phyloP scores from a whole-genome alignment of 2,797 vertebrate species.

The Tachyglossus aculeatus region DNA sequence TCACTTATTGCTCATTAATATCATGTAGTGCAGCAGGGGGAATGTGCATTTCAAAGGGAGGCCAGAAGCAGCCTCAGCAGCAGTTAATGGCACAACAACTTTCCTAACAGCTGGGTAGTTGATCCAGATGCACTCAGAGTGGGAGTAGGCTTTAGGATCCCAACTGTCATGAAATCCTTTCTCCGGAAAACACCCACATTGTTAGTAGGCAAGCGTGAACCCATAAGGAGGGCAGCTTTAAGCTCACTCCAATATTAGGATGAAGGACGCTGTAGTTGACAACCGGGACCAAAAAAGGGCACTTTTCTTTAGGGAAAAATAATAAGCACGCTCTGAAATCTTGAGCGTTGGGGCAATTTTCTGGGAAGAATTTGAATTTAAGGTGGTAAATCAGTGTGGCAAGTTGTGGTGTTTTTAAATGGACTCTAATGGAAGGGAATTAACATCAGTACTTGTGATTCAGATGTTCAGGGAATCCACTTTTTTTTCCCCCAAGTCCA shows the following conservation, averaged over 20 bases:
- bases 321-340: too few species aligned
- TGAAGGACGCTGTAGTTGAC: slow-evolving; percentile 30
- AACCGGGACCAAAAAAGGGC: slow-evolving; percentile 19
- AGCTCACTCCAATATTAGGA: not conserved
- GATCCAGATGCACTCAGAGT: slow-evolving; percentile 37
- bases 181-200: slow-evolving; percentile 36
- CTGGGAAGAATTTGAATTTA: too few species aligned
- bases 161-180: slow-evolving; percentile 41
- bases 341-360: too few species aligned
- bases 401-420: too few species aligned
- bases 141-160: slow-evolving; percentile 25
- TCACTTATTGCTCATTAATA: slow-evolving; percentile 46
- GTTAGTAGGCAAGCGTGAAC: too few species aligned
- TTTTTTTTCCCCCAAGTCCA: too few species aligned
- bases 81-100: slow-evolving; percentile 53
- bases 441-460: too few species aligned
- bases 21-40: slow-evolving; percentile 21
- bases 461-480: too few species aligned
- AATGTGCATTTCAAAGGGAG: slow-evolving; percentile 49
- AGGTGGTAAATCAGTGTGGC: too few species aligned
- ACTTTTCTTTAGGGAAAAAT: slow-evolving; percentile 8
- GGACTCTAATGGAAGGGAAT: too few species aligned
- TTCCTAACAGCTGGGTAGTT: slow-evolving; percentile 53
- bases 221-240: slow-evolving; percentile 14
- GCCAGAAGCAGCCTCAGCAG: slow-evolving; percentile 35